Base-by-base conservation (phyloP, 2,113 vertebrate species). In the Hystrix cristata region DNA sequence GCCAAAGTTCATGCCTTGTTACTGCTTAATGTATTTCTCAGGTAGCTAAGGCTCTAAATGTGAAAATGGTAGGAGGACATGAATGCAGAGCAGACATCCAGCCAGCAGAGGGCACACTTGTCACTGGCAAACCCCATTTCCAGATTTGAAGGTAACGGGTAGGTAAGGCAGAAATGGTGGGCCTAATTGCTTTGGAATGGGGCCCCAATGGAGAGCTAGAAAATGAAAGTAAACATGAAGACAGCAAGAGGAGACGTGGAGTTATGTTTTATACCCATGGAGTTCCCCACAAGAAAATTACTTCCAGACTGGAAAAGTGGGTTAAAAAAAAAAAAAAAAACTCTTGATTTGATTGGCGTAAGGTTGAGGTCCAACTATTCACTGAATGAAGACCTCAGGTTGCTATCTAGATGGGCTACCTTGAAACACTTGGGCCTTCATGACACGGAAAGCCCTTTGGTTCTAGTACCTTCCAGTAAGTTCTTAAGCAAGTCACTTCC, bases 41-140 rank as follows among this genome's bases (percentile, higher is more conserved):
- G 94, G 82, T 92, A 69, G 48, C 62, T 43, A n/a, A 96, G 48
- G 48, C 46, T 91, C 69, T 46, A 62, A 60, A 51, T 43, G 15
- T 55, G 11, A 59, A 90, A 57, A 18, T 64, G 31, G 91, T 46
- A 27, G 59, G 16, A 43, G 64, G 31, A 74, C 48, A 38, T 25
- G 18, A 71, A 79, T 96, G 97, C 96, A 97, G 62, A 87, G 59
- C 43, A 96, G 90, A 90, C 94, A 96, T 97, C 92, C 76, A 60
- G 95, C 91, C 98, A 97, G 96, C 98, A 98, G 97, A 97, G 96
- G 97, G 96, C 96, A 85, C 79, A 97, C 96, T 95, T n/a, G 82
- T 97, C 96, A 96, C 97, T 98, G 72, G 89, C 82, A 97, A 97
- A 71, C 60, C 69, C 38, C 62, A 71, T 87, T 95, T 96, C 34